These are phyloP conservation scores for Parazoanthus darwini DNA, from an alignment of 92 coral and sea anemone species.

Conservation along the genomic window DNA sequence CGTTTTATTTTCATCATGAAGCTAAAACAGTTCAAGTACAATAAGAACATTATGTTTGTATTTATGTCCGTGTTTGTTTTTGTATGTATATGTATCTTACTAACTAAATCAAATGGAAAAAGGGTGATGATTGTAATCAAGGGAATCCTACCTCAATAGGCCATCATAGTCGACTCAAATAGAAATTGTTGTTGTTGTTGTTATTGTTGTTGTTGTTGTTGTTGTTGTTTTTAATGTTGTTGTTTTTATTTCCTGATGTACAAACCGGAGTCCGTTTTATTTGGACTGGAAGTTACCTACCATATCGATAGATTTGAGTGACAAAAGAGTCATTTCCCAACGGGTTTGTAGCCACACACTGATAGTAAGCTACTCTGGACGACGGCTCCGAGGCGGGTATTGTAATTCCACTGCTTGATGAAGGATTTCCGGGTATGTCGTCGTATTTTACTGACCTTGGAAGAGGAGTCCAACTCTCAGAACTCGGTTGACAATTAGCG, in stretches of 20 bases:
- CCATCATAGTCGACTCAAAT: no score
- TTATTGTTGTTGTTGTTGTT: neutral
- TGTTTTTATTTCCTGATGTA: neutral
- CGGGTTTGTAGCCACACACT: conserved; percentile 65
- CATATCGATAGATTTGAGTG: conserved; percentile 58
- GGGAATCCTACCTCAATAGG: no score
- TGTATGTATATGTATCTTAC: no score
- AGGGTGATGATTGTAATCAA: no score
- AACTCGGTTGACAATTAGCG: conserved; percentile 30
- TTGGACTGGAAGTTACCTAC: conserved; percentile 50
- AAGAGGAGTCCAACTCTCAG: conserved; percentile 36
- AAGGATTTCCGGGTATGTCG: neutral
- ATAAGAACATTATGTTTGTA: no score
- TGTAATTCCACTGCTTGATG: neutral
- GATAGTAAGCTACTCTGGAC: conserved; percentile 47
- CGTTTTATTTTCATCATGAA: no score
- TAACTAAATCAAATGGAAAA: no score
- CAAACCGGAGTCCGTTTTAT: neutral
- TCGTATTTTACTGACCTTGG: neutral
- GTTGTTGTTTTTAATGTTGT: neutral
- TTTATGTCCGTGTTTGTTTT: no score
- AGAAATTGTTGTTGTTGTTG: neutral
- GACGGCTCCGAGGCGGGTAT: conserved; percentile 2
- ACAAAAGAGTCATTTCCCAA: conserved; percentile 57
- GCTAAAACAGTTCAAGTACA: no score